Evolutionary conservation across 2,113 vertebrate genomes (phyloP).

Genomic region (Spermophilus dauricus): DNA sequence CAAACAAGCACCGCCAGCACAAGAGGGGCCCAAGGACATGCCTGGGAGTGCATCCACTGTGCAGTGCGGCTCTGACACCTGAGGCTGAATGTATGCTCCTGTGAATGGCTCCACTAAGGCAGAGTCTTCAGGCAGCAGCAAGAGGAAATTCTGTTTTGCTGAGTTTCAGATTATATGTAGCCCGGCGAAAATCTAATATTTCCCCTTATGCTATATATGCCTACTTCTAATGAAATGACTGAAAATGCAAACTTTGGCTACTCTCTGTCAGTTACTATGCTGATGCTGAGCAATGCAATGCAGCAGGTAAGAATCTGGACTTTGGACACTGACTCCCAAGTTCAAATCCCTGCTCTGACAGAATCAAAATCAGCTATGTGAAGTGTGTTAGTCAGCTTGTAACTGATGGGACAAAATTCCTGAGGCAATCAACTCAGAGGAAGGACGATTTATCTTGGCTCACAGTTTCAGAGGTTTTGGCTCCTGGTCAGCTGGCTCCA

Average conservation of each 20-base stretch:
- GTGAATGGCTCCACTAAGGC: background rate
- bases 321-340: background rate
- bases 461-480: background rate
- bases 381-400: background rate
- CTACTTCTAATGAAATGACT: background rate
- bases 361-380: background rate
- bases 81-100: background rate
- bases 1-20: no score
- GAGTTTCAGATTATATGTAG: background rate
- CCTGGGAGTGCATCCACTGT: background rate
- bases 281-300: fast-evolving
- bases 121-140: background rate
- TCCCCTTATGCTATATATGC: no score
- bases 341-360: background rate
- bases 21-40: background rate
- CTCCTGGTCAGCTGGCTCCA: background rate
- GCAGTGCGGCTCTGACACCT: background rate
- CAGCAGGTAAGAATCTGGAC: fast-evolving
- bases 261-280: fast-evolving
- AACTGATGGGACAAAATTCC: background rate
- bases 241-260: fast-evolving
- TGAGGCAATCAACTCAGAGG: background rate
- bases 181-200: background rate
- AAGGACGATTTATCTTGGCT: background rate
- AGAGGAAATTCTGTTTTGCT: background rate